phyloP scores from a whole-genome alignment of 2,113 vertebrate species.

The Bubo blakistoni region DNA sequence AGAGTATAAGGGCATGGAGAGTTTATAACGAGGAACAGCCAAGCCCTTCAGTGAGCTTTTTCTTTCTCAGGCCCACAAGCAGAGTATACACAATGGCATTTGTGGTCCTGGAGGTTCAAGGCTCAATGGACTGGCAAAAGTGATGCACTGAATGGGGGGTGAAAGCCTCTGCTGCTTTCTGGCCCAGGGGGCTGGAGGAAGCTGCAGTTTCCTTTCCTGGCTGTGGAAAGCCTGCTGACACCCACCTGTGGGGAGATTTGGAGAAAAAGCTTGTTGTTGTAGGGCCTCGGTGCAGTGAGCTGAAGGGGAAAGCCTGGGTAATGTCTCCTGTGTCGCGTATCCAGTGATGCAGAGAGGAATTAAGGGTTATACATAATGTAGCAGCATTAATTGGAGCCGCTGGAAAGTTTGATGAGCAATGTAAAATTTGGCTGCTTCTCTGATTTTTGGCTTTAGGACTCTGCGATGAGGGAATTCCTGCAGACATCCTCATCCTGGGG shows the following conservation, averaged over 20 bases:
- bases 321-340: neutral
- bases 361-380: neutral
- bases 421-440: neutral
- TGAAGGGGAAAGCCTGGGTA: neutral
- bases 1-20: neutral
- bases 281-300: neutral
- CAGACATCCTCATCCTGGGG: neutral
- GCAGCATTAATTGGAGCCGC: neutral
- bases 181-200: neutral
- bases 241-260: neutral
- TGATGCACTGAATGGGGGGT: fast-evolving
- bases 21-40: neutral
- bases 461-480: neutral
- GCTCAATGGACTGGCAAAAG: neutral
- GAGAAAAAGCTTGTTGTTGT: neutral
- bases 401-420: neutral
- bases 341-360: neutral
- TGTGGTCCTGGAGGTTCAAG: fast-evolving
- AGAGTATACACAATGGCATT: neutral
- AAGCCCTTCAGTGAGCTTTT: neutral
- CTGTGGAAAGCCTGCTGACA: neutral
- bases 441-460: neutral
- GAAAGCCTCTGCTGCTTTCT: neutral
- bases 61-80: neutral
- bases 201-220: neutral